phyloP scores from a whole-genome alignment of 2,888 invertebrate genomes.

The Silvanus unidentatus region DNA sequence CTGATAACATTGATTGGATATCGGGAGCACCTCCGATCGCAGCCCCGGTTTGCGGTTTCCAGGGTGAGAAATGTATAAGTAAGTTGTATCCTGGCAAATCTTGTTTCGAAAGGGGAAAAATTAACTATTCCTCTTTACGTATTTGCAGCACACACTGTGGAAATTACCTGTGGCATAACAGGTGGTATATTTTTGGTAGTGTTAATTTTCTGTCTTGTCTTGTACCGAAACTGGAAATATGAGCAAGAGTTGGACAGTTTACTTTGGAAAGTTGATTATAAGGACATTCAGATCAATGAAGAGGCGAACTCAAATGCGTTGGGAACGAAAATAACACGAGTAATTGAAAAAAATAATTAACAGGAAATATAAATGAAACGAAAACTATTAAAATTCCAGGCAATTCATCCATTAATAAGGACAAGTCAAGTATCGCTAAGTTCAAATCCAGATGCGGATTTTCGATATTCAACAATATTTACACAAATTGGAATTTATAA shows the following conservation, averaged over 20 bases:
- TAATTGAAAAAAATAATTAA: slow-evolving; percentile 25
- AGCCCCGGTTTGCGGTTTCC: slow-evolving; percentile 85
- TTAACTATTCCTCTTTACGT: slow-evolving; percentile 5
- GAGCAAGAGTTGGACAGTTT: slow-evolving; percentile 90
- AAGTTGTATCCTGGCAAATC: slow-evolving; percentile 48
- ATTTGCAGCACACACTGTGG: slow-evolving; percentile 65
- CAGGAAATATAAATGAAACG: background rate
- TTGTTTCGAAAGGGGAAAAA: background rate
- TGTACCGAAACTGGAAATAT: slow-evolving; percentile 88
- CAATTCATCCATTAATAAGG: slow-evolving; percentile 60
- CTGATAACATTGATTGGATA: slow-evolving; percentile 71
- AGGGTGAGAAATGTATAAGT: slow-evolving; percentile 86
- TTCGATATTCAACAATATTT: slow-evolving; percentile 83
- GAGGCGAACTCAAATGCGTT: slow-evolving; percentile 46
- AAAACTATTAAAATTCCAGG: slow-evolving; percentile 36
- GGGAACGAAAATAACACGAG: slow-evolving; percentile 42
- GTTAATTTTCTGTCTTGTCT: slow-evolving; percentile 65
- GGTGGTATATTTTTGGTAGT: slow-evolving; percentile 70
- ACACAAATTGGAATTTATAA: slow-evolving; percentile 87
- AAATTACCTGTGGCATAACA: slow-evolving; percentile 74
- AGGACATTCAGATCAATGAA: slow-evolving; percentile 74
- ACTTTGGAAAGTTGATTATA: slow-evolving; percentile 90
- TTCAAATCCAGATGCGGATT: slow-evolving; percentile 88
- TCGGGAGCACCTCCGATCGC: slow-evolving; percentile 71
- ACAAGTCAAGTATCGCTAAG: slow-evolving; percentile 87